Conservation (phyloP, 2,888 invertebrate species). For the Leptopilina myrica region DNA sequence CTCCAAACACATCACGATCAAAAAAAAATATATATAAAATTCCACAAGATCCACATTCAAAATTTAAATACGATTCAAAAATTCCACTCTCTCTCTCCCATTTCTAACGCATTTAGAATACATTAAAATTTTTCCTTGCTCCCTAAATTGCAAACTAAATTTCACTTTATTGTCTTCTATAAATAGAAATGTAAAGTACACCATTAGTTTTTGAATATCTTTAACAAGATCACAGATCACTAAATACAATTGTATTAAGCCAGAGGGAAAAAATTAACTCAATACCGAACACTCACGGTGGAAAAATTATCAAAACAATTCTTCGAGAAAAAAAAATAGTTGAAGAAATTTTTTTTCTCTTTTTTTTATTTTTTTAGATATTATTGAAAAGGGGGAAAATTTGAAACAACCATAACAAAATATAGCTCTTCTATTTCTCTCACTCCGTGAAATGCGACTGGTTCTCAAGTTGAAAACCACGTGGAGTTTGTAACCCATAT, state of each 20-base stretch:
- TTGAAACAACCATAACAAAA: neutral
- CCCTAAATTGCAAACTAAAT: constrained; percentile 2
- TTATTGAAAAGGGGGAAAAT: neutral
- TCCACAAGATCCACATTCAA: neutral
- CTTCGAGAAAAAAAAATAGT: no score
- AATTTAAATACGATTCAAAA: neutral
- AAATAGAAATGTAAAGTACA: neutral
- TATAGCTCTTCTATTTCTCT: constrained; percentile 4
- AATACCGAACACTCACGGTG: neutral
- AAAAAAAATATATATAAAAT: neutral
- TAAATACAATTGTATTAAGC: neutral
- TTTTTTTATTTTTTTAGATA: no score
- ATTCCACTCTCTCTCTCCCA: neutral
- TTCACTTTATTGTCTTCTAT: neutral
- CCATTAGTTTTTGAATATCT: neutral
- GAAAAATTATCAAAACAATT: neutral
- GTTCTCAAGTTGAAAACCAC: constrained; percentile 19
- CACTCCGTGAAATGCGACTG: constrained; percentile 3
- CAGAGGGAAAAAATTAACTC: neutral
- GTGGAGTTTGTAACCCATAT: constrained; percentile 27
- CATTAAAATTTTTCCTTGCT: neutral
- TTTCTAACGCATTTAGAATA: neutral
- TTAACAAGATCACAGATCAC: neutral
- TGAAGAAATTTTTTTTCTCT: neutral
- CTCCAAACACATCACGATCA: no score